Evolutionary conservation across 2,888 invertebrate species (phyloP).

Genomic region (Orthosia cruda): DNA sequence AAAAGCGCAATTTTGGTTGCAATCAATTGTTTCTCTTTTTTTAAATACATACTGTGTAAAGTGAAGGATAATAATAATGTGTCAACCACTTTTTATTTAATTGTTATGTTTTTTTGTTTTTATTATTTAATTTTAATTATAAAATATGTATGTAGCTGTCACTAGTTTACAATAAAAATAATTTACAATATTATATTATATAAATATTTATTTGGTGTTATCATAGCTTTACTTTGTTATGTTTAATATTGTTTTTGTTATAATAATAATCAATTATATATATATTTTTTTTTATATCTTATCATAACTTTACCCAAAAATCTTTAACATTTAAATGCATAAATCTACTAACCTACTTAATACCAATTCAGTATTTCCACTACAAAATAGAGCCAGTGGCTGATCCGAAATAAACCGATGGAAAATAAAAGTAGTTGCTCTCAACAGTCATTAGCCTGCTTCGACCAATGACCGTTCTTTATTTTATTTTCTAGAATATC

Average conservation of each 20-base stretch:
- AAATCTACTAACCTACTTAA: not conserved
- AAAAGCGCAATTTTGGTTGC: not conserved
- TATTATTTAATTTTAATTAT: no score
- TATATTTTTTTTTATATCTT: no score
- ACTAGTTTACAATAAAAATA: no score
- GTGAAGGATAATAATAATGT: not conserved
- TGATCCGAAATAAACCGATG: constrained; percentile 45
- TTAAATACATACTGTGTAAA: not conserved
- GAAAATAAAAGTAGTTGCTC: constrained; percentile 45
- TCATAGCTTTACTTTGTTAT: no score
- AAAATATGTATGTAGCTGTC: no score
- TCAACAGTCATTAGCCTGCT: constrained; percentile 59
- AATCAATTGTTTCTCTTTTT: not conserved
- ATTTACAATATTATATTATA: no score
- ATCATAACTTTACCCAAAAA: no score
- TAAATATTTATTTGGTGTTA: no score
- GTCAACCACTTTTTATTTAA: not conserved
- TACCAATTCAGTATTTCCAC: not conserved
- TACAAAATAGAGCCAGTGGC: constrained; percentile 11
- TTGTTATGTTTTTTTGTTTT: no score
- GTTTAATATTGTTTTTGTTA: no score
- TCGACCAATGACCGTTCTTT: constrained; percentile 41
- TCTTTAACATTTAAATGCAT: not conserved
- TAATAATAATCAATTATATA: no score
- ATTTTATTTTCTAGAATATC: constrained; percentile 58